Evolutionary conservation across 1,140 invertebrate genomes (phyloP).

Genomic region (Elymnias hypermnestra): DNA sequence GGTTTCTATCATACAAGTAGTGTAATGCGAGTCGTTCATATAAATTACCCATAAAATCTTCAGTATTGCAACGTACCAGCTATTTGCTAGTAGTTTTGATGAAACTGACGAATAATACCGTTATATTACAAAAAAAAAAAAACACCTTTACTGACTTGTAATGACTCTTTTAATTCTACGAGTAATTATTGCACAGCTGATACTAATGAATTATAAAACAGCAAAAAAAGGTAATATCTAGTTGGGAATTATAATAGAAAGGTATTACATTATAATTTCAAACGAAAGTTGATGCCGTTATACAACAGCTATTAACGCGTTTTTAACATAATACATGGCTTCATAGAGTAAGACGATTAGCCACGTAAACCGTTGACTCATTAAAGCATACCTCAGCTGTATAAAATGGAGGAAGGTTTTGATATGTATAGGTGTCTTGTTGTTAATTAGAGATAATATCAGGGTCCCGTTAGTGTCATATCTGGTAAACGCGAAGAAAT

Average conservation of each 20-base stretch:
- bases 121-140: not conserved
- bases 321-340: slow-evolving; percentile 3
- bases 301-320: slow-evolving; percentile 4
- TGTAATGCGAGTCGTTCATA: no score
- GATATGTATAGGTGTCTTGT: not conserved
- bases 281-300: not conserved
- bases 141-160: not conserved
- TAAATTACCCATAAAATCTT: no score
- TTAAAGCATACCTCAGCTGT: not conserved
- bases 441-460: slow-evolving; percentile 55
- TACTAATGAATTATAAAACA: not conserved
- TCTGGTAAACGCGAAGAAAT: slow-evolving; percentile 46
- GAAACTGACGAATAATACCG: not conserved
- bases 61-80: no score
- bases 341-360: slow-evolving; percentile 1
- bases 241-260: slow-evolving; percentile 1
- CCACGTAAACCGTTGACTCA: not conserved
- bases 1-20: no score
- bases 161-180: not conserved
- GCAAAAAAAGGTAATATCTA: not conserved
- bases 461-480: slow-evolving; percentile 52
- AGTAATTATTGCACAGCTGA: not conserved
- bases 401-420: not conserved
- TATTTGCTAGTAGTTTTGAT: not conserved
- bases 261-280: slow-evolving; percentile 4